Evolutionary conservation across 2,797 vertebrate genomes (phyloP).

Genomic region (Sarcoramphus papa): DNA sequence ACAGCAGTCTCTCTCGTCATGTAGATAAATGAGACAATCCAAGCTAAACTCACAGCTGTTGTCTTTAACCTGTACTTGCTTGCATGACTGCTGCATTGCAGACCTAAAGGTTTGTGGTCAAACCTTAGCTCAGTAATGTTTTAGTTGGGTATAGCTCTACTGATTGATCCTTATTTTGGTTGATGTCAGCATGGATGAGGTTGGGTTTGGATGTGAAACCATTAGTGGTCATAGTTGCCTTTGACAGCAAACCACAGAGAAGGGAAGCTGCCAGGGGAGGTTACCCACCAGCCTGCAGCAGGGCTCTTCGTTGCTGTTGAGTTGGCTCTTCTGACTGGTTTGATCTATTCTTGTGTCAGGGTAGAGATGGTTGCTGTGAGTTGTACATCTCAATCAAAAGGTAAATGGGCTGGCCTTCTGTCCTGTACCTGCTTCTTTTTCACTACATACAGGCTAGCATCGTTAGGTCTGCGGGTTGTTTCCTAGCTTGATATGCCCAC

Average conservation of each 20-base stretch:
- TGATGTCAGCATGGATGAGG: not conserved
- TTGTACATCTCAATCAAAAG: not conserved
- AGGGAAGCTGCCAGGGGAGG: not conserved
- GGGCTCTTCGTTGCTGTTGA: not conserved
- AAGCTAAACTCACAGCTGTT: not conserved
- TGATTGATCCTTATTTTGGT: not conserved
- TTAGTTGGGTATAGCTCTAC: not conserved
- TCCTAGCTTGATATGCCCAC: not conserved
- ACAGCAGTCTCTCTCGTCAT: not conserved
- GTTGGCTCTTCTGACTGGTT: not conserved
- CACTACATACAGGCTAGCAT: not conserved
- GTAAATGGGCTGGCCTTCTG: not conserved
- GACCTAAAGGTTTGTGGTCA: not conserved
- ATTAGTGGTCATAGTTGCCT: not conserved
- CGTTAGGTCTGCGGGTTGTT: not conserved
- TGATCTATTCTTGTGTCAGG: not conserved
- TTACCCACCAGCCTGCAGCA: not conserved
- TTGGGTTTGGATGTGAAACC: not conserved
- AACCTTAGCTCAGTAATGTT: not conserved
- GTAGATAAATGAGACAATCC: not conserved
- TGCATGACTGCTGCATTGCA: not conserved
- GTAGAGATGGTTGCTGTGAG: not conserved
- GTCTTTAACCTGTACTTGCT: not conserved
- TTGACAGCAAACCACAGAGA: not conserved
- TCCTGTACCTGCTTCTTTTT: not conserved